Base-by-base conservation (phyloP, 30 jellyfish, hydroid and myxozoan species). In the Pelagia noctiluca region DNA sequence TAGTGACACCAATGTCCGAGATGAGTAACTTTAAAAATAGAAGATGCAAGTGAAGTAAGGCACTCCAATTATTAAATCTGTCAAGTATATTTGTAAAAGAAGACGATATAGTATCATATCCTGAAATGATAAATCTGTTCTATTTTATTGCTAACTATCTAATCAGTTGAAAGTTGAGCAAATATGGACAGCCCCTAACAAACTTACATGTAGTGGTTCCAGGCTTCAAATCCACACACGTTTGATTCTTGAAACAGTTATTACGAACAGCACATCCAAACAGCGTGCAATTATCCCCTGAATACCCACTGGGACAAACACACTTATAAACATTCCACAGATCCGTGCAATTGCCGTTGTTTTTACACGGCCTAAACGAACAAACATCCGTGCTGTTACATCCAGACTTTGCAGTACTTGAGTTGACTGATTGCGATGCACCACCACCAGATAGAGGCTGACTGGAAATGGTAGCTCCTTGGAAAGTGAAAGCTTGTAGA, bases 321-420 rank as follows among this genome's bases (percentile, higher is more conserved):
- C 97, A 89, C 4, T 37, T 82, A 37, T 23, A 89, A 5, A 71
- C 96, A 63, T 69, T 82, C 95, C 97, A 82, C 21, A 46, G 76
- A 65, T 82, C 95, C 12, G 69, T 75, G 24, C 97, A 89, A 31
- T 33, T 83, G 37, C 92, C 97, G 4, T 70, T 82, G 53, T 82
- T 52, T 29, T 68, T 48, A 60, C 97, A 88, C 4, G 96, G 96
- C 28, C 36, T 78, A 23, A 25, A 18, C 22, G 35, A 86, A 71
- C 96, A 86, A 0, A 86, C 96, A 53, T 76, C 82, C 0, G 96
- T 60, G 8, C 91, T 74, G 48, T 76, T 63, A 50, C 96, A 86
- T 0, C 95, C 95, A 18, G 76, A 22, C 22, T 46, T 33, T 18
- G 83, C 83, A 18, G 52, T 53, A 30, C 82, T 53, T 31, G 50